Evolutionary conservation across 2,888 invertebrate genomes (phyloP), one percentile per base, ranked within the genome.

Genomic region (Parnassius mnemosyne): DNA sequence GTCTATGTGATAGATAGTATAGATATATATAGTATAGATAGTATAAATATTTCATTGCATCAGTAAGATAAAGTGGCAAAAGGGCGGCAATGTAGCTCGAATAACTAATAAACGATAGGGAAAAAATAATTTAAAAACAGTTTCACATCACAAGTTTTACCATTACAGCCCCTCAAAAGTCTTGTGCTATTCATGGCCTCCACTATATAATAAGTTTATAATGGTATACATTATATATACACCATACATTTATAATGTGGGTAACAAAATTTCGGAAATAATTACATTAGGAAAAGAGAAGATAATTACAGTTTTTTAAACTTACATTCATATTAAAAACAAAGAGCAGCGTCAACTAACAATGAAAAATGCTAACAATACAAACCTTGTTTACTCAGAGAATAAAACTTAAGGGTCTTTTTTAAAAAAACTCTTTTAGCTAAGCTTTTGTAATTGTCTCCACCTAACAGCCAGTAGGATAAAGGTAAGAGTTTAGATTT

Each of bases 251-350:
- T n/a, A 46, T 46, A n/a, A n/a, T 46, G 12, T n/a, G n/a, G 1
- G 7, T n/a, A 46, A 12, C n/a, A 12, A 0, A n/a, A 11, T 49
- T 51, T 20, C 41, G 25, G 16, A 53, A 16, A 49, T 53, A 25
- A 57, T 43, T 49, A 47, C 53, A 34, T 43, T 53, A 47, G 16
- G 41, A 50, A 11, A 49, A 53, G 43, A 51, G 41, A 44, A 57
- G 43, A 63, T 58, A 54, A 63, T 63, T 50, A 63, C 58, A 58
- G 54, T 63, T 54, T 53, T 63, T 58, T 63, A 51, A 63, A 63
- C 34, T 63, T 58, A 63, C 51, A 58, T 58, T 58, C 53, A 50
- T 44, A 34, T 58, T 47, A 46, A 41, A 50, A 63, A 62, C 62
- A 49, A 58, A 13, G 58, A 44, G 42, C 57, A 58, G 51, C 53